Evolutionary conservation across 23 tunicate genomes (phyloP).

Genomic region (Styela plicata): DNA sequence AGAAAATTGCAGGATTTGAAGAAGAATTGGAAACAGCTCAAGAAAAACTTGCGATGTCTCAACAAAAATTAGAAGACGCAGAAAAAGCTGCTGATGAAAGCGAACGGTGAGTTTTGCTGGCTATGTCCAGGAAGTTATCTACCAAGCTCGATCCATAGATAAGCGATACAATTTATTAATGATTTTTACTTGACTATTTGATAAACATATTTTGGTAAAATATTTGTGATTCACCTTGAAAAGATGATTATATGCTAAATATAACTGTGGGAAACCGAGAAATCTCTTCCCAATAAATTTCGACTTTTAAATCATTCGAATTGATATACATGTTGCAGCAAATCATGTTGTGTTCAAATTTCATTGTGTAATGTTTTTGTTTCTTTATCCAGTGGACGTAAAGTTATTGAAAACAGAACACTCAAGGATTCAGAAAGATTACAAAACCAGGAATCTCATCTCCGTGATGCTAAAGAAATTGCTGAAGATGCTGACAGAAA

Average conservation of each 20-base stretch:
- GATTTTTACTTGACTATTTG: too few relatives aligned
- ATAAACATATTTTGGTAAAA: too few relatives aligned
- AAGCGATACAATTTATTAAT: too few relatives aligned
- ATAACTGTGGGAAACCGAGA: too few relatives aligned
- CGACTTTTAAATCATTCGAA: background rate
- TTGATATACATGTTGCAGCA: too few relatives aligned
- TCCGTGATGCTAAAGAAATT: constrained; percentile 21
- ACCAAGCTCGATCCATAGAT: too few relatives aligned
- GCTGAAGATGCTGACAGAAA: constrained; percentile 38
- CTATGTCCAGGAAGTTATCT: too few relatives aligned
- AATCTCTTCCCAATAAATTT: background rate
- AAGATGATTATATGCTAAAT: too few relatives aligned
- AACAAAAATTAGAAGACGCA: constrained; percentile 20
- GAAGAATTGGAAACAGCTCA: constrained; percentile 31
- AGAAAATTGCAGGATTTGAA: constrained; percentile 18
- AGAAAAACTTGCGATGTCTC: constrained; percentile 21
- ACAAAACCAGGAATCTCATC: constrained; percentile 17
- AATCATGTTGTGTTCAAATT: too few relatives aligned
- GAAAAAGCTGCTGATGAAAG: constrained; percentile 33
- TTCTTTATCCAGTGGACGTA: constrained; percentile 13
- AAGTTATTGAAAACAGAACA: constrained; percentile 26
- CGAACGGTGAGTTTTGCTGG: constrained; percentile 13
- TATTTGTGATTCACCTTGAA: too few relatives aligned
- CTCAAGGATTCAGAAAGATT: constrained; percentile 24
- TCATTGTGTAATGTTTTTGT: too few relatives aligned